These are phyloP conservation scores for Emmelina monodactyla DNA, from an alignment of 2,888 invertebrate genomes.

Conservation along the genomic window DNA sequence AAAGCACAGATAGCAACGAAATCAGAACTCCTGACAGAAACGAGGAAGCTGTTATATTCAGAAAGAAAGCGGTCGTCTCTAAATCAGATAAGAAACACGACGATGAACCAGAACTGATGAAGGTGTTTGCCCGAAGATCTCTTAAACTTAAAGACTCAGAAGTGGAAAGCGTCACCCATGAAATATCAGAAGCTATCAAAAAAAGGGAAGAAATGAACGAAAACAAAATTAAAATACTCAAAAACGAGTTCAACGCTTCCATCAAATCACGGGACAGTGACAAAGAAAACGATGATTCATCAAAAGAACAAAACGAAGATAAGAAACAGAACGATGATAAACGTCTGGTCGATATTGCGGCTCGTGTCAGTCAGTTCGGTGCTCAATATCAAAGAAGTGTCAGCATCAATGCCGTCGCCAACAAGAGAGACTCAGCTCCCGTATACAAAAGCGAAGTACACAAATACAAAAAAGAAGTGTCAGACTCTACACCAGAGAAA, in stretches of 20 bases:
- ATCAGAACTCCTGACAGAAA: slow-evolving; percentile 43
- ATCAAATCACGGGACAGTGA: slow-evolving; percentile 74
- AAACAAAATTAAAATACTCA: slow-evolving; percentile 37
- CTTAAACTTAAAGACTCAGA: slow-evolving; percentile 80
- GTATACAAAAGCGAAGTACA: slow-evolving; percentile 46
- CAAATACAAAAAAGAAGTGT: slow-evolving; percentile 60
- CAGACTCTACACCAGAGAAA: slow-evolving; percentile 60
- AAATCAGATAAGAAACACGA: slow-evolving; percentile 60
- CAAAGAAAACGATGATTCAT: slow-evolving; percentile 71
- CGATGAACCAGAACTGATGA: slow-evolving; percentile 80
- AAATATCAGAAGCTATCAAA: slow-evolving; percentile 54
- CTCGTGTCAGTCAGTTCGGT: slow-evolving; percentile 52
- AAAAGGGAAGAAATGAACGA: slow-evolving; percentile 33
- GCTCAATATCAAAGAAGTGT: slow-evolving; percentile 54
- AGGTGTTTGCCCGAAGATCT: slow-evolving; percentile 83
- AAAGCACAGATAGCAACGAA: slow-evolving; percentile 53
- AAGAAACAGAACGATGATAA: slow-evolving; percentile 38
- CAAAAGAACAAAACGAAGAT: background rate
- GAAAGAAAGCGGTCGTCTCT: slow-evolving; percentile 62
- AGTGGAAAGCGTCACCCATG: slow-evolving; percentile 65
- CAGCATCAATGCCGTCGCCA: slow-evolving; percentile 45
- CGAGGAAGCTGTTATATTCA: slow-evolving; percentile 59
- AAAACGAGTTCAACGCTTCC: slow-evolving; percentile 58
- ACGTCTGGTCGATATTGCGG: slow-evolving; percentile 47
- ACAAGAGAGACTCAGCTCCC: slow-evolving; percentile 53